Evolutionary conservation across 2,888 invertebrate species (phyloP).

Genomic region (Ptilodon capucinus): DNA sequence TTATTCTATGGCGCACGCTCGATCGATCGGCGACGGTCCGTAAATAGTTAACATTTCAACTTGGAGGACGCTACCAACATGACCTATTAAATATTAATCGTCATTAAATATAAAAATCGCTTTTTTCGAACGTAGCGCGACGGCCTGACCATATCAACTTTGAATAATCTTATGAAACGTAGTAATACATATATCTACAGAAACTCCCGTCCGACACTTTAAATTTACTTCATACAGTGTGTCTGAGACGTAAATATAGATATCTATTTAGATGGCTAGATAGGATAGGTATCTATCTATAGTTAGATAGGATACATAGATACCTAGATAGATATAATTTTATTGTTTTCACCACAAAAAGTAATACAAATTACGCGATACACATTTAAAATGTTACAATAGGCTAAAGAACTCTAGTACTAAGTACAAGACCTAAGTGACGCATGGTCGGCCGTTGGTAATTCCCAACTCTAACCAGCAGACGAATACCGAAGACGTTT

Average conservation of each 20-base stretch:
- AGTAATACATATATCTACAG: no score
- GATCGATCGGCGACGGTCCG: neutral
- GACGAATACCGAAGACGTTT: constrained; percentile 3
- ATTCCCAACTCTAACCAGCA: constrained; percentile 16
- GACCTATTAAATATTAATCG: constrained; percentile 2
- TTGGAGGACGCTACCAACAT: constrained; percentile 3
- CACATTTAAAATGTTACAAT: no score
- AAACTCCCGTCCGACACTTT: no score
- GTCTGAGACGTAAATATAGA: no score
- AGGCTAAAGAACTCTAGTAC: no score
- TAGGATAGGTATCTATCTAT: no score
- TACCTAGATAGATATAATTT: no score
- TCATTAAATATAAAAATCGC: constrained; percentile 9
- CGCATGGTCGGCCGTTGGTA: constrained; percentile 14
- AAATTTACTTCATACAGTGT: no score
- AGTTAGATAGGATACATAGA: no score
- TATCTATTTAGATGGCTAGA: no score
- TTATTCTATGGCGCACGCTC: neutral
- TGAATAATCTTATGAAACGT: constrained; percentile 14
- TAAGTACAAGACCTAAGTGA: constrained; percentile 20
- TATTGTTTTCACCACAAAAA: no score
- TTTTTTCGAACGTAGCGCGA: constrained; percentile 1
- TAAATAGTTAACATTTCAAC: neutral
- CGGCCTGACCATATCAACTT: constrained; percentile 13
- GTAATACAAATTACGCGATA: no score